Base-by-base conservation (phyloP, 2,797 vertebrate species). In the Clangula hyemalis region DNA sequence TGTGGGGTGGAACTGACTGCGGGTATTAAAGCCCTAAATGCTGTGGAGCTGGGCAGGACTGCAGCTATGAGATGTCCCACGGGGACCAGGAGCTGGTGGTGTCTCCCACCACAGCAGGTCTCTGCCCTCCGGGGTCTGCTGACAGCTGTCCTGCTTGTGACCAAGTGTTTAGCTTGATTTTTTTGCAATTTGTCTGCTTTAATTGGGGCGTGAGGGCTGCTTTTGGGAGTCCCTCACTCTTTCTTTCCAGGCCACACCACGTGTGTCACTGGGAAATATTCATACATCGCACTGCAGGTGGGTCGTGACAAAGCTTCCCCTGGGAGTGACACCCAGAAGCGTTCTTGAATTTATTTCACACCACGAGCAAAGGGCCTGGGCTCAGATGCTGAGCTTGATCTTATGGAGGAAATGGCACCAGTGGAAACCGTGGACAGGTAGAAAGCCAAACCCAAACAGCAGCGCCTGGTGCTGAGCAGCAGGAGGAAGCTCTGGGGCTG, bases 201-300 rank as follows among this genome's bases (percentile, higher is more conserved):
- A 3, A 2, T 10, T 13, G 39, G 34, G 21, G 10, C 13, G 10
- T 5, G 27, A 27, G 60, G 22, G n/a, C 27, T 66, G 41, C 12
- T 21, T 11, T 34, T 32, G 38, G 60, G 68, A 60, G 43, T 19
- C 30, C 38, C 30, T n/a, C 19, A 8, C 68, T 71, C 25, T 12
- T 19, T 25, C 5, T 4, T 53, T 30, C 11, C 24, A 9, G 18
- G 17, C n/a, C 4, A 0, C 5, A 1, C 1, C 4, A 0, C 2
- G 5, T 4, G 41, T 30, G 12, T 47, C 32, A 20, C 39, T 51
- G 75, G 36, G 25, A 11, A 32, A 8, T 18, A 45, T 18, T 30
- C 41, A 32, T 53, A 6, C 30, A 4, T 8, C 11, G 12, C 28
- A 1, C 45, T 3, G 18, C n/a, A 76, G 38, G 4, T 15, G 7